These are phyloP conservation scores for Tringa solitaria DNA, from an alignment of 2,113 vertebrate genomes.

Conservation along the genomic window DNA sequence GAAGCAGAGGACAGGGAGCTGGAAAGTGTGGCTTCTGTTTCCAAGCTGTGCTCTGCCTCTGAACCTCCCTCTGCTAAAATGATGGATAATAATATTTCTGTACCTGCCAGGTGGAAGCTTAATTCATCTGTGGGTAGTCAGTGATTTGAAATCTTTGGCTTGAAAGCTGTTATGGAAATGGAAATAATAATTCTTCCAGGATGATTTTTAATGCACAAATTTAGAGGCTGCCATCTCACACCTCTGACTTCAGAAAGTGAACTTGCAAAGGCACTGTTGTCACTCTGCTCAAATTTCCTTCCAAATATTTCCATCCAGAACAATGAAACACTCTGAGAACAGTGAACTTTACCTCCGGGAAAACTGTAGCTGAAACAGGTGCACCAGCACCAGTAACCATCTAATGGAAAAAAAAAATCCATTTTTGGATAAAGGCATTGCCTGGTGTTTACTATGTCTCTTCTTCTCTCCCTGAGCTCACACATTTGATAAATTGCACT, in stretches of 20 bases:
- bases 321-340: neutral
- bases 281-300: neutral
- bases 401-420: neutral
- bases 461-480: neutral
- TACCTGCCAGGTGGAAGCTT: neutral
- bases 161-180: neutral
- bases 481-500: neutral
- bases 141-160: neutral
- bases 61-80: neutral
- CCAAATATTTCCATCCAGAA: neutral
- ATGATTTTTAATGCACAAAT: neutral
- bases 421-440: neutral
- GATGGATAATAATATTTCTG: neutral
- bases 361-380: neutral
- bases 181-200: neutral
- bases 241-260: neutral
- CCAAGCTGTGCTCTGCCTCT: neutral
- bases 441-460: neutral
- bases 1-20: neutral
- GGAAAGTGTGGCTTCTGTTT: neutral
- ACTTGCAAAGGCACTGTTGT: neutral
- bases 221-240: neutral
- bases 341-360: neutral
- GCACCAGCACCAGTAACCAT: neutral
- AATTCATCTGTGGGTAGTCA: neutral